Base-by-base conservation (phyloP, 2,113 vertebrate species). In the Gadus macrocephalus region DNA sequence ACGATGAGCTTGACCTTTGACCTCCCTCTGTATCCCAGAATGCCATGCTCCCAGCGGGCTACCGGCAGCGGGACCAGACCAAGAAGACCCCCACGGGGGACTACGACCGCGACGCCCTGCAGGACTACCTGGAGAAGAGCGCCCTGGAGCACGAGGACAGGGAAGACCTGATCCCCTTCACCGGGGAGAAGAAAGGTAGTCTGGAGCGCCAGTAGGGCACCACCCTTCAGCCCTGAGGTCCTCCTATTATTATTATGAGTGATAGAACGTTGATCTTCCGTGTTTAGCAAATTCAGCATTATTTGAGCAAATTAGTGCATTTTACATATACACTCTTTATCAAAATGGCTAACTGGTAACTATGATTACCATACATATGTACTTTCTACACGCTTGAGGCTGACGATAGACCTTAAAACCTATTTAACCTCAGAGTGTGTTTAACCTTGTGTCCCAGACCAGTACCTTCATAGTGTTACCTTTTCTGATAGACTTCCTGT, bases 121-220 rank as follows among this genome's bases (percentile, higher is more conserved):
- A 94, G 84, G 93, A 94, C 67, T 93, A 97, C 89, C 92, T 98
- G 85, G 95, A 98, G 90, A 93, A 96, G 77, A 66, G 92, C 82
- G 97, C 97, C 0, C 61, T 98, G 72, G 95, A 96, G 78, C 82
- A 81, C 22, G 73, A 74, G 27, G 96, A 96, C 67, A 86, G 93
- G 1, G 93, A 96, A 0, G 96, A 98, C 85, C 88, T 97, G 81
- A 94, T 98, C 79, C 96, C 95, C 78, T 98, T 93, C 89, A 98
- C 95, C 0, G 92, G 95, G 2, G 93, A 98, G 87, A 97, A 96
- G 86, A 96, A 93, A 92, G 96, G 96, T 96, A 60, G 14, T 20
- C 22, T 15, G 12, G 11, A 28, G 4, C 4, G 16, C 25, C 59
- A 61, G 19, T 15, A 20, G 42, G 8, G 42, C 0, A 14, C 42